Evolutionary conservation across 2,797 vertebrate species (phyloP), one percentile per base, ranked within the genome.

Genomic region (Pteropus rufus): DNA sequence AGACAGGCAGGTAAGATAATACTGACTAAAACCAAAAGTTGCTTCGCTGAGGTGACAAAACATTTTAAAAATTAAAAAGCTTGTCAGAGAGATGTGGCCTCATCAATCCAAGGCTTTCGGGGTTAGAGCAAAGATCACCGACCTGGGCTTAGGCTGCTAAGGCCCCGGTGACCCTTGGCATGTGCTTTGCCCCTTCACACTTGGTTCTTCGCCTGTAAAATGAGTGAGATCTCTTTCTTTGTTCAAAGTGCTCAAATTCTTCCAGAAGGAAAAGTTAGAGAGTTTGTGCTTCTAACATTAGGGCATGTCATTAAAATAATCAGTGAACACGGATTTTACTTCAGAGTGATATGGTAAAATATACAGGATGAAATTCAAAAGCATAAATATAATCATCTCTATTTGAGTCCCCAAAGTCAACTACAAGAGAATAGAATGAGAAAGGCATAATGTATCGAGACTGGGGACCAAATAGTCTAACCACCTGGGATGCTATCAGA

Each of bases 391-490:
- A 58, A 60, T 41, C 44, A 49, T 21, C 44, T 39, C 44, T 77
- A 19, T 16, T 2, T 12, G 23, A 60, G 41, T 23, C 80, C 69
- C 36, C 26, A 10, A 67, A 34, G 46, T 7, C 62, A 81, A 26
- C 26, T 7, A 14, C 31, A 24, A 14, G 89, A 72, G n/a, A 77
- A 18, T 0, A 31, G 46, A 11, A 24, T 0, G 41, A 39, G 41
- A 41, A 56, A 81, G 26, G 16, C 15, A 1, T 0, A 1, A 31
- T 0, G 0, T 7, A 23, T 29, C 41, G 4, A 34, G n/a, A 12
- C 1, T 2, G 41, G 19, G 10, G 49, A 6, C 1, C 7, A 36
- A 34, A 2, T 10, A 31, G 3, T 49, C 79, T 26, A 7, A 15
- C 36, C 56, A 11, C 24, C 6, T 31, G 16, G 34, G 56, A 67